Evolutionary conservation across 2,888 invertebrate genomes (phyloP).

Genomic region (Ochropleura leucogaster): DNA sequence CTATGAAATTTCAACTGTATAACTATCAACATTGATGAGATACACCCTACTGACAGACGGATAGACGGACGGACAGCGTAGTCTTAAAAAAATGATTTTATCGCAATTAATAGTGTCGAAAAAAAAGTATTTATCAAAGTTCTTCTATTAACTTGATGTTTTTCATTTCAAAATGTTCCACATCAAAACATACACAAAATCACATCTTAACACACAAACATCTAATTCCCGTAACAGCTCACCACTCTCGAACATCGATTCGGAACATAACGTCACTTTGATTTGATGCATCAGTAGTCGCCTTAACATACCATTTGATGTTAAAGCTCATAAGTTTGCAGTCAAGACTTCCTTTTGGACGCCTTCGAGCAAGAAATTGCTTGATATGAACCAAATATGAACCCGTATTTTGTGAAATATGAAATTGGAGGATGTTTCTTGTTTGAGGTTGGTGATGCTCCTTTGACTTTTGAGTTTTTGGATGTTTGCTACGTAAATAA

Average conservation of each 20-base stretch:
- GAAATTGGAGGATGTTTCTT: conserved; percentile 50
- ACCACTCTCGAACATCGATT: conserved; percentile 37
- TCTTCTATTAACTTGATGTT: background rate
- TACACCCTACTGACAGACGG: too few species aligned
- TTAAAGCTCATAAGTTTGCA: conserved; percentile 65
- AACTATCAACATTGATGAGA: too few species aligned
- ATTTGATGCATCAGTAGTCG: conserved; percentile 77
- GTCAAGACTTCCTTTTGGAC: conserved; percentile 65
- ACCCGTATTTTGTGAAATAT: conserved; percentile 66
- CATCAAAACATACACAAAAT: background rate
- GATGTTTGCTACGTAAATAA: conserved; percentile 8
- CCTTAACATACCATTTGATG: conserved; percentile 67
- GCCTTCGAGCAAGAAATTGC: conserved; percentile 75
- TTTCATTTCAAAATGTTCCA: background rate
- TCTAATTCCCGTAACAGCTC: conserved; percentile 30
- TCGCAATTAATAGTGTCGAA: background rate
- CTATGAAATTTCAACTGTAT: too few species aligned
- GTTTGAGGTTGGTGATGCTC: conserved; percentile 32
- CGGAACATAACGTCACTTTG: conserved; percentile 67
- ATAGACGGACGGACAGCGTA: too few species aligned
- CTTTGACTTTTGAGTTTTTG: conserved; percentile 5
- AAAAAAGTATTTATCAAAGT: background rate
- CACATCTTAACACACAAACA: conserved; percentile 11
- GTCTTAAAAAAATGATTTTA: background rate
- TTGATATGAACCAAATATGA: conserved; percentile 60